Conservation (phyloP, 2,888 invertebrate species). For the Morpho helenor region DNA sequence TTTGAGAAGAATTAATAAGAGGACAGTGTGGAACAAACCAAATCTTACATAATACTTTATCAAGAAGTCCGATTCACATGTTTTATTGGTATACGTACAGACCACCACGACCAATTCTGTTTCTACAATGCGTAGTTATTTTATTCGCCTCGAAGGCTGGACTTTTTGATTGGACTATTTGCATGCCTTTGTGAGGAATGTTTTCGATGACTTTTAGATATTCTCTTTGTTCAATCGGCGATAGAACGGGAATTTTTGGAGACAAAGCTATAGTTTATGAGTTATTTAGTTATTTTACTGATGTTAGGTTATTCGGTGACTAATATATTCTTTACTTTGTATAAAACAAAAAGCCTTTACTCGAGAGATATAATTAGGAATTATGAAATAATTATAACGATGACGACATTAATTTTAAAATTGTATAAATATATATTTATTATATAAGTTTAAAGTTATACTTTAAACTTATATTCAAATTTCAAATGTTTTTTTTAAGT, state of each 20-base stretch:
- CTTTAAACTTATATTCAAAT: no score
- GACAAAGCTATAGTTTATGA: constrained; percentile 3
- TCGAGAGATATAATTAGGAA: no score
- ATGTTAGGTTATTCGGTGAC: background rate
- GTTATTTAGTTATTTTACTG: background rate
- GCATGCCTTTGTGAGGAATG: constrained; percentile 18
- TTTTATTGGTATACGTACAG: constrained; percentile 6
- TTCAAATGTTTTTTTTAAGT: no score
- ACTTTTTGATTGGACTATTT: constrained; percentile 21
- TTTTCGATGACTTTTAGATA: constrained; percentile 6
- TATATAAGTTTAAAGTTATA: no score
- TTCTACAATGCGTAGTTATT: constrained; percentile 15
- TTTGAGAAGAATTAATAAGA: no score
- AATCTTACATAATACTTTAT: constrained; percentile 22
- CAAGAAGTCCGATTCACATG: constrained; percentile 18
- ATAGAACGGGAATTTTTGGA: constrained; percentile 1
- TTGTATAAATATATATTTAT: no score
- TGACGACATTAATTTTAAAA: no score
- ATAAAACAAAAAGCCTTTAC: no score
- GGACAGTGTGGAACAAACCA: constrained; percentile 18
- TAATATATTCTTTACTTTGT: no score
- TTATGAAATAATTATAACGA: no score
- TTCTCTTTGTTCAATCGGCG: constrained; percentile 4
- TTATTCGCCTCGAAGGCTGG: constrained; percentile 13
- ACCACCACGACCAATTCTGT: constrained; percentile 22